Percentiles rank a stretch among this genome's conserved stretches.
Conservation (phyloP, 2,113 vertebrate genomes). For the Myrmecophaga tridactyla region DNA sequence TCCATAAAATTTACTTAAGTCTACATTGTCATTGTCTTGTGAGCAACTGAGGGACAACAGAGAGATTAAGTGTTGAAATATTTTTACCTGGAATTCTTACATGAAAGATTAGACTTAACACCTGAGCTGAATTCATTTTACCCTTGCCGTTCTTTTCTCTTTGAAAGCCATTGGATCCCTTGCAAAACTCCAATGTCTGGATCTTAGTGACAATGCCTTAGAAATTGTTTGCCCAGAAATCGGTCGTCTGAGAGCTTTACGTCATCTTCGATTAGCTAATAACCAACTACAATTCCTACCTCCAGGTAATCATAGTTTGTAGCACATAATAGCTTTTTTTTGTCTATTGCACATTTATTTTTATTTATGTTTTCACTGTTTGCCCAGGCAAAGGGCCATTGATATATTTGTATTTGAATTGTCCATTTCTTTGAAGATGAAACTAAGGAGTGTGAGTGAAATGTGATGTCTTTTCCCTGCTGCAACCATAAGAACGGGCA, state of each 20-base stretch:
- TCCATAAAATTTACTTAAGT: not conserved
- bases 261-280: conserved; percentile 94
- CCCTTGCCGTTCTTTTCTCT: conserved; percentile 68
- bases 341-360: not conserved
- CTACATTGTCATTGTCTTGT: conserved; percentile 15
- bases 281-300: conserved; percentile 94
- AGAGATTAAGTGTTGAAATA: not conserved
- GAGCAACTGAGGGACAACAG: conserved; percentile 25
- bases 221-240: conserved; percentile 96
- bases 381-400: not conserved
- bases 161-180: conserved; percentile 92
- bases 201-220: conserved; percentile 95
- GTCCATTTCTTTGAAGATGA: not conserved
- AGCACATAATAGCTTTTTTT: not conserved
- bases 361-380: not conserved
- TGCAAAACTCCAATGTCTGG: conserved; percentile 93
- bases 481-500: not conserved
- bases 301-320: conserved; percentile 82
- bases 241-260: conserved; percentile 92
- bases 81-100: conserved; percentile 34
- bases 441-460: not conserved
- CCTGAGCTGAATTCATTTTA: conserved; percentile 58
- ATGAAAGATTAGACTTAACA: not conserved
- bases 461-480: not conserved
- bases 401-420: not conserved